Evolutionary conservation across 2,797 vertebrate species (phyloP), one percentile per base, ranked within the genome.

Genomic region (Sphenodon punctatus): DNA sequence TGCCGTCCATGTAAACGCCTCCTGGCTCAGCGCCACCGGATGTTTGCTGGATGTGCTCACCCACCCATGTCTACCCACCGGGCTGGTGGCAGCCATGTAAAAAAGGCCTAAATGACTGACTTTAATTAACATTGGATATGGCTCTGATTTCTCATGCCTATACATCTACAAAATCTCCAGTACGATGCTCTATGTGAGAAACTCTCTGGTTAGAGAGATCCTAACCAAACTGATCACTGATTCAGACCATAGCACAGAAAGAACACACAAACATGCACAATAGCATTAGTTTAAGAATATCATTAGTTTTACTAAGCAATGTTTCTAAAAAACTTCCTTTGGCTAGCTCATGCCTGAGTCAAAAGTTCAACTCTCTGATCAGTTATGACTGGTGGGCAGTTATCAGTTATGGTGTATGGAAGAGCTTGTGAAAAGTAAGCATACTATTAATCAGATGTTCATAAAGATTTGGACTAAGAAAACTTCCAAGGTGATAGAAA

Each of bases 291-390:
- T 1, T 17, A n/a, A n/a, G n/a, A n/a, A n/a, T n/a, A n/a, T n/a
- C n/a, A n/a, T n/a, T n/a, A n/a, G 8, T 72, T 75, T 45, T 9
- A 71, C 3, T 6, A 27, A 38, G 5, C 7, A 43, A 13, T 10
- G 0, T 39, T 74, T 86, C 41, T 45, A 13, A 67, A 80, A 82
- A 45, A 25, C 4, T 76, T n/a, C n/a, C n/a, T n/a, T n/a, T n/a
- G n/a, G n/a, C n/a, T n/a, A n/a, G n/a, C n/a, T n/a, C n/a, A n/a
- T n/a, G n/a, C n/a, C n/a, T n/a, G n/a, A n/a, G n/a, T n/a, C n/a
- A 83, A 85, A 92, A 89, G 79, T 84, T 46, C 60, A 71, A 0
- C 39, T 74, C 22, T 49, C 70, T 58, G 25, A 78, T 64, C 67
- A 7, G 3, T n/a, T n/a, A n/a, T n/a, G n/a, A n/a, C n/a, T n/a